Evolutionary conservation across 2,888 invertebrate species (phyloP), one percentile per base, ranked within the genome.

Genomic region (Parnassius glacialis): DNA sequence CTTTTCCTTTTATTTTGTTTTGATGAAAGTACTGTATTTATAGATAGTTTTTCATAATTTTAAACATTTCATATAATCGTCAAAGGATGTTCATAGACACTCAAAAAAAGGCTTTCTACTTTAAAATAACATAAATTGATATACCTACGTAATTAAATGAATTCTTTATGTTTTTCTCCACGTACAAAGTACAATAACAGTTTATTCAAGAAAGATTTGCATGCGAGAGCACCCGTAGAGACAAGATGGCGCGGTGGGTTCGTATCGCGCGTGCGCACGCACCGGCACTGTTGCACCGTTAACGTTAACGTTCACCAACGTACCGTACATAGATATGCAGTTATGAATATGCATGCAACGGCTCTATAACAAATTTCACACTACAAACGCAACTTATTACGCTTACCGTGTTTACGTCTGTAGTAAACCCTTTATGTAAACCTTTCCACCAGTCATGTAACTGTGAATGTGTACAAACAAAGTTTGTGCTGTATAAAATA

Each of bases 301-400:
- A 67, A 67, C 66, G 59, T 52, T 62, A 61, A 65, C 63, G 67
- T 64, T 60, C 43, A 56, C 41, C 25, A 47, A 57, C 64, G 61
- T 60, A 64, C 60, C 64, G 61, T 60, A 64, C 60, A 64, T 50
- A 56, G 65, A 60, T 56, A 62, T 65, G 65, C 65, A 59, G 59
- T 65, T 64, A 67, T 67, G 65, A 65, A 67, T 67, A 65, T 67
- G 65, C 59, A 67, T 64, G 52, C 58, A 59, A 47, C 58, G 20
- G 62, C 64, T 64, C 57, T 62, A 62, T 67, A 67, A 67, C 61
- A 45, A 63, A 63, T 63, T 59, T 63, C 52, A 57, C 54, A 56
- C 55, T 50, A 42, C 44, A 45, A 62, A 62, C 62, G 58, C 54
- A 42, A 57, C 48, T 48, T 47, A 44, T 62, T 59, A 55, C 57